phyloP scores from a whole-genome alignment of 2,113 vertebrate genomes.

The Epinephelus lanceolatus region DNA sequence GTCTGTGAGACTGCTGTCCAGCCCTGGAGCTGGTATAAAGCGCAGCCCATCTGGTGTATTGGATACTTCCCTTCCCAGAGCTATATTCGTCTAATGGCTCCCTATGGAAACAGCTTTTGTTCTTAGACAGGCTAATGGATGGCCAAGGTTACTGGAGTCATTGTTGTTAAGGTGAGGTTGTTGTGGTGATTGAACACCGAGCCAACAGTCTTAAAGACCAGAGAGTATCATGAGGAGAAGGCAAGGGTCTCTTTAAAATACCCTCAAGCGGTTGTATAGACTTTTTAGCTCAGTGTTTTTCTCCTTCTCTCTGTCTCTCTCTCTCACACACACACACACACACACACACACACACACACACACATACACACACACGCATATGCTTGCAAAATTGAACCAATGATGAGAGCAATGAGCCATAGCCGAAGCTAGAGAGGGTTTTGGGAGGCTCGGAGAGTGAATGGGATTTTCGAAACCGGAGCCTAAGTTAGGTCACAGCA shows the following conservation, averaged over 20 bases:
- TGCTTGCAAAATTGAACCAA: constrained; percentile 47
- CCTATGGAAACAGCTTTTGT: constrained; percentile 77
- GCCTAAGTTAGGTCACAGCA: constrained; percentile 60
- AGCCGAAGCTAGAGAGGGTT: constrained; percentile 39
- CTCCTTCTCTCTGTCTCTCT: neutral
- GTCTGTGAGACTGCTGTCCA: constrained; percentile 60
- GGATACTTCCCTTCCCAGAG: constrained; percentile 72
- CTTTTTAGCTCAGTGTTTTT: constrained; percentile 14
- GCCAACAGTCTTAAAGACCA: constrained; percentile 50
- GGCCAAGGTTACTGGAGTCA: constrained; percentile 73
- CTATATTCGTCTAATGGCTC: constrained; percentile 79
- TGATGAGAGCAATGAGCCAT: constrained; percentile 63
- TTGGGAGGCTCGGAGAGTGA: constrained; percentile 29
- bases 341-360: neutral
- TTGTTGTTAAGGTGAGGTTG: constrained; percentile 74
- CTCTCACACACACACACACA: neutral
- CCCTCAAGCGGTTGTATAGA: constrained; percentile 19
- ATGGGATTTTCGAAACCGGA: constrained; percentile 48
- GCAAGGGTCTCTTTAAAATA: constrained; percentile 54
- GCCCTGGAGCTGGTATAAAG: constrained; percentile 70
- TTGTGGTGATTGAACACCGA: constrained; percentile 67
- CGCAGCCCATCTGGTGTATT: constrained; percentile 73
- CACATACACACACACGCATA: neutral
- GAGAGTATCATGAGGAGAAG: constrained; percentile 31
- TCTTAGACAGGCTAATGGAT: constrained; percentile 76